Percentiles rank a stretch among this genome's conserved stretches.
Conservation (phyloP, 2,888 invertebrate species). For the Lutraria lutraria region DNA sequence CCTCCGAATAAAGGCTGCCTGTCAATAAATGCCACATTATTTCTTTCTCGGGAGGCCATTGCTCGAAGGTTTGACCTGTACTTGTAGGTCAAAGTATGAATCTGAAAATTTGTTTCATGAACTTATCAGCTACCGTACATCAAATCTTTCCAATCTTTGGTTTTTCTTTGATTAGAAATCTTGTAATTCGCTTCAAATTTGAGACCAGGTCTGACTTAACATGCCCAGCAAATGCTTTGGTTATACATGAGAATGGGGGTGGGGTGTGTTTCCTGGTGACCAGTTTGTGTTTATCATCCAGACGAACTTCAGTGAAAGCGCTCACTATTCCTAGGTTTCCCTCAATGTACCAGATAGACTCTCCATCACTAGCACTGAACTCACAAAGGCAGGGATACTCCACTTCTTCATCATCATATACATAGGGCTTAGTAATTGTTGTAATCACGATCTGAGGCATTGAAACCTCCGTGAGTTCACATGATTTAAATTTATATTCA, state of each 20-base stretch:
- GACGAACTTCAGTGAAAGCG: slow-evolving; percentile 49
- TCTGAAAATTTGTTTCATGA: too few relatives aligned
- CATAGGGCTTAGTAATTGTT: slow-evolving; percentile 43
- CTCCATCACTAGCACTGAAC: slow-evolving; percentile 37
- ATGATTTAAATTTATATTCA: slow-evolving; percentile 62
- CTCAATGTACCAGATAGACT: slow-evolving; percentile 57
- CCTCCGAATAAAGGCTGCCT: too few relatives aligned
- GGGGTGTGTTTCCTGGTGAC: slow-evolving; percentile 48
- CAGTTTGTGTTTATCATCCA: slow-evolving; percentile 42
- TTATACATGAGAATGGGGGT: slow-evolving; percentile 61
- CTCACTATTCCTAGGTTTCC: slow-evolving; percentile 61
- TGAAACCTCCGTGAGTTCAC: slow-evolving; percentile 36
- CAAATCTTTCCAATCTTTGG: not conserved
- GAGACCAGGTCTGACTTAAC: slow-evolving; percentile 44
- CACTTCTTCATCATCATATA: slow-evolving; percentile 47
- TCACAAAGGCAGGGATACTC: slow-evolving; percentile 56
- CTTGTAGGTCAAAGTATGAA: not conserved
- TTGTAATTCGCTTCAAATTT: slow-evolving; percentile 42
- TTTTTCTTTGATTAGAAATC: slow-evolving; percentile 47
- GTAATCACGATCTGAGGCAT: slow-evolving; percentile 20
- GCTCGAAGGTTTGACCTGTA: too few relatives aligned
- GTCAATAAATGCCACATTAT: too few relatives aligned
- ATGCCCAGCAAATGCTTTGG: slow-evolving; percentile 54
- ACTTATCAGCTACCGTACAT: too few relatives aligned
- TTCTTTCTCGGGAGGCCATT: too few relatives aligned